These are phyloP conservation scores for Corvus moneduloides DNA, from an alignment of 2,113 vertebrate genomes.

Conservation along the genomic window DNA sequence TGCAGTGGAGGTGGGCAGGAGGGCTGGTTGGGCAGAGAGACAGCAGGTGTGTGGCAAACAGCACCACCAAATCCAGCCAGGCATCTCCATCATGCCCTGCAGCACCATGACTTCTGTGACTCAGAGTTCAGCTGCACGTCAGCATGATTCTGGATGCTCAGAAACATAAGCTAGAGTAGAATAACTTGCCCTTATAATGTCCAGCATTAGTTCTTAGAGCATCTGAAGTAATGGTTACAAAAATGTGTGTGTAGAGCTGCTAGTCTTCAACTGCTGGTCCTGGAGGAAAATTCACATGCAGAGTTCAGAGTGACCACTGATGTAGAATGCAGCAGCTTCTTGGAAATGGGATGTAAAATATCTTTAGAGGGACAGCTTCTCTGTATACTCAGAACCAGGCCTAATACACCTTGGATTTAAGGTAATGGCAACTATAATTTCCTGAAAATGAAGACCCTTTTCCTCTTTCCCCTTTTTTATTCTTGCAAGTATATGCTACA, in stretches of 20 bases:
- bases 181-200: not conserved
- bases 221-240: not conserved
- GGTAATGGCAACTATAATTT: not conserved
- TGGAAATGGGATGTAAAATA: not conserved
- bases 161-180: not conserved
- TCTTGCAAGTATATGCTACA: not conserved
- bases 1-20: not conserved
- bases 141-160: not conserved
- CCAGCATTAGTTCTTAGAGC: not conserved
- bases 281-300: not conserved
- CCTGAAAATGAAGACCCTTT: not conserved
- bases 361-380: not conserved
- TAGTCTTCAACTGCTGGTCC: not conserved
- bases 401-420: not conserved
- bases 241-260: not conserved
- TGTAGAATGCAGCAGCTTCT: not conserved
- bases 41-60: not conserved
- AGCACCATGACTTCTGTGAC: not conserved
- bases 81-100: not conserved
- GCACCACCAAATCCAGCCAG: not conserved
- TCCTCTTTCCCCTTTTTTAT: not conserved
- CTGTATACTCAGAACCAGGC: not conserved
- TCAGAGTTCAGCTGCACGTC: not conserved
- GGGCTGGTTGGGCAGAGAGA: not conserved
- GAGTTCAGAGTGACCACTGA: not conserved